Conservation (phyloP, 1,140 invertebrate genomes). For the Drosophila teissieri region DNA sequence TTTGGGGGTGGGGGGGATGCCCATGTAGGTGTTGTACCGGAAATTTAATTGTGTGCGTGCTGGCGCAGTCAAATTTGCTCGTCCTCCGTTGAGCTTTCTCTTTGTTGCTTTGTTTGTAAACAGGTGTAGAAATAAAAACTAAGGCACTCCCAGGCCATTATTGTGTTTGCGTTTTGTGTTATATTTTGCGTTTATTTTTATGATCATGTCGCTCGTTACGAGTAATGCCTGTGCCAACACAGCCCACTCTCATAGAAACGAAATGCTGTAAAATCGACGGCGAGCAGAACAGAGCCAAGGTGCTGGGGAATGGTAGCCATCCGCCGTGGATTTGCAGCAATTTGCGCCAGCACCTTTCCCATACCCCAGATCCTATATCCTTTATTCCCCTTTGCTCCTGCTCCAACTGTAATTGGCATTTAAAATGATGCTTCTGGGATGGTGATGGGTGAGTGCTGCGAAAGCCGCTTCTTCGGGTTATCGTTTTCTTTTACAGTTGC, state of each 20-base stretch:
- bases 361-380: conserved; percentile 10
- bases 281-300: background rate
- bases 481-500: conserved; percentile 29
- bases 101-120: conserved; percentile 65
- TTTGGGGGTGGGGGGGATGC: conserved; percentile 3
- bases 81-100: conserved; percentile 19
- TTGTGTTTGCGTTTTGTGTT: conserved; percentile 73
- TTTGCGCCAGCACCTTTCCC: conserved; percentile 51
- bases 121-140: conserved; percentile 83
- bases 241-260: conserved; percentile 25
- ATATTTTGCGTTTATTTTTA: conserved; percentile 83
- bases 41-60: conserved; percentile 83
- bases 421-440: conserved; percentile 50
- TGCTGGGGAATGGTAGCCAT: conserved; percentile 18
- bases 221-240: conserved; percentile 72
- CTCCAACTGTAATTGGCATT: conserved; percentile 67
- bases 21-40: conserved; percentile 68
- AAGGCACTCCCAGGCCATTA: conserved; percentile 67
- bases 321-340: conserved; percentile 73
- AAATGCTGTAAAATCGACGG: conserved; percentile 17
- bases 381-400: conserved; percentile 10
- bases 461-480: background rate
- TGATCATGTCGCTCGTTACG: conserved; percentile 81
- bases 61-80: conserved; percentile 68
- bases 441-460: conserved; percentile 1